A percentile compares a stretch with the other conserved stretches of the same genome.
phyloP scores from a whole-genome alignment of 2,888 invertebrate genomes.

The Vannuccia rotundouncinata region DNA sequence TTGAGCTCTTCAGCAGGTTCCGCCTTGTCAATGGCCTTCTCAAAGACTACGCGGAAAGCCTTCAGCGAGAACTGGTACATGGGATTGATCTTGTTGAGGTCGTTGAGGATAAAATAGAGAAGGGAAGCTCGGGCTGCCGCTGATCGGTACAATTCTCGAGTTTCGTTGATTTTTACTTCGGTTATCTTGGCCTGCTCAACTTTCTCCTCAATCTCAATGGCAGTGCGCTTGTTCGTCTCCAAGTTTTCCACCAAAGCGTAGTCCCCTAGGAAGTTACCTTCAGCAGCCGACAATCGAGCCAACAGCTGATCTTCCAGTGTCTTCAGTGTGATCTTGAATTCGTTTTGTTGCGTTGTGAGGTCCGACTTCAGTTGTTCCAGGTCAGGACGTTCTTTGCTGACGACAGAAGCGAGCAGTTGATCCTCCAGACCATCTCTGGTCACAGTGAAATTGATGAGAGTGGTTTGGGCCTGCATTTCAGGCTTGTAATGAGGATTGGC shows the following conservation, averaged over 20 bases:
- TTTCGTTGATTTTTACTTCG: constrained; percentile 81
- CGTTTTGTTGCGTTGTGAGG: constrained; percentile 87
- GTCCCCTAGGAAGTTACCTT: constrained; percentile 85
- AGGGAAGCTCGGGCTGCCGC: constrained; percentile 86
- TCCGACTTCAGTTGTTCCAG: constrained; percentile 88
- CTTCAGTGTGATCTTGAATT: constrained; percentile 89
- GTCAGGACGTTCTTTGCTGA: constrained; percentile 90
- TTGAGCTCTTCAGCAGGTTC: constrained; percentile 73
- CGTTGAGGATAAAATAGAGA: constrained; percentile 87
- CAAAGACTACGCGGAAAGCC: constrained; percentile 95
- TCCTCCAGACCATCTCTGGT: constrained; percentile 91
- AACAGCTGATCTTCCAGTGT: constrained; percentile 83
- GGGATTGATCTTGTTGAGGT: constrained; percentile 87
- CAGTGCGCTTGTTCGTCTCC: constrained; percentile 88
- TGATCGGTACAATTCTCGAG: constrained; percentile 80
- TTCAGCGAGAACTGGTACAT: constrained; percentile 90
- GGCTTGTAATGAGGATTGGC: constrained; percentile 96
- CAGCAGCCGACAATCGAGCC: constrained; percentile 80
- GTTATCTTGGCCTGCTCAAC: constrained; percentile 86
- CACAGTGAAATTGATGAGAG: constrained; percentile 90
- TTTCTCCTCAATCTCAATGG: constrained; percentile 82
- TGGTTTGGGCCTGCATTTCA: constrained; percentile 95
- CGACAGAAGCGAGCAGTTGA: constrained; percentile 87
- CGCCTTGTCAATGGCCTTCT: constrained; percentile 84
- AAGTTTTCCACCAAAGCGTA: constrained; percentile 89